Evolutionary conservation across 2,888 invertebrate genomes (phyloP).

Genomic region (Lithophane socia): DNA sequence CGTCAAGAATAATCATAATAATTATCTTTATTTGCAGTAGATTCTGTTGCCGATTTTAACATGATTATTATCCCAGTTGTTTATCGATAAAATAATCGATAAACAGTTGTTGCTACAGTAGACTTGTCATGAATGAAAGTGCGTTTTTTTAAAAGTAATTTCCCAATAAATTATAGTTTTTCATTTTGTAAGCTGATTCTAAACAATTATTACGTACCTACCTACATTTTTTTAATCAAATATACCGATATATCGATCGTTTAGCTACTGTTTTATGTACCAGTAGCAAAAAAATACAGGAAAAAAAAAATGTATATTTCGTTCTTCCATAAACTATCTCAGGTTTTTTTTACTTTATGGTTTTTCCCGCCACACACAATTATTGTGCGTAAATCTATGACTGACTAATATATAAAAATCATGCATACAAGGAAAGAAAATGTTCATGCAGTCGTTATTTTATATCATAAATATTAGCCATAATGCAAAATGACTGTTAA

Average conservation of each 20-base stretch:
- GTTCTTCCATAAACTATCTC: not conserved
- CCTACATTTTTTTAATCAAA: not conserved
- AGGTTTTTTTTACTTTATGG: constrained; percentile 12
- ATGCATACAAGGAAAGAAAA: constrained; percentile 37
- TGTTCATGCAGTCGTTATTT: constrained; percentile 27
- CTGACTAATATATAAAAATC: constrained; percentile 13
- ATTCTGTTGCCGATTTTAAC: too few species aligned
- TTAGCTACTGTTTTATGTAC: not conserved
- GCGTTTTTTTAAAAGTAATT: too few species aligned
- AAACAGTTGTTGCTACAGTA: too few species aligned
- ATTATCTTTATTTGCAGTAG: too few species aligned
- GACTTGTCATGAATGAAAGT: too few species aligned
- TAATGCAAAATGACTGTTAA: not conserved
- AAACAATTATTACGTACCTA: not conserved
- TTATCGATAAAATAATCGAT: too few species aligned
- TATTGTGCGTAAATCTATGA: constrained; percentile 27
- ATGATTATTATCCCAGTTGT: too few species aligned
- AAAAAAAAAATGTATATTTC: not conserved
- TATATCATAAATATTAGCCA: not conserved
- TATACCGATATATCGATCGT: not conserved
- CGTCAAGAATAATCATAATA: too few species aligned
- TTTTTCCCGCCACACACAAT: constrained; percentile 8
- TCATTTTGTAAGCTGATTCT: not conserved
- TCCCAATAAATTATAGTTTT: not conserved
- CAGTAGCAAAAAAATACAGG: not conserved